Percentiles rank a stretch among this genome's conserved stretches.
Conservation (phyloP, 1,140 invertebrate genomes). For the Neodiprion pinetum region DNA sequence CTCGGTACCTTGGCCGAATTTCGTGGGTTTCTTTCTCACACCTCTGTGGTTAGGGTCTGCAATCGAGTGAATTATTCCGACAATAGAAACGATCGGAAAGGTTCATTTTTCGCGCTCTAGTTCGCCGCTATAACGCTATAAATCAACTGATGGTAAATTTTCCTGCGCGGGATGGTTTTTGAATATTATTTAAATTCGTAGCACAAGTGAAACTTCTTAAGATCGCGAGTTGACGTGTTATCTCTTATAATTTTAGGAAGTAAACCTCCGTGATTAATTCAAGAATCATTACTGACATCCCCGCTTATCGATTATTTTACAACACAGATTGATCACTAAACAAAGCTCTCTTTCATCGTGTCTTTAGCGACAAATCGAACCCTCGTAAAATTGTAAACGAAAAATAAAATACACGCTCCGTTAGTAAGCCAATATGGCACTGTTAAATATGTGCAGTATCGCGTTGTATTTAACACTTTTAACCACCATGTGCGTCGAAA, state of each 20-base stretch:
- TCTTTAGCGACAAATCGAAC: background rate
- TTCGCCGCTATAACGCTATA: too few species aligned
- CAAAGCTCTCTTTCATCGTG: too few species aligned
- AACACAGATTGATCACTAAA: too few species aligned
- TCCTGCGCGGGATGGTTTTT: background rate
- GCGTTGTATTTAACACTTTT: background rate
- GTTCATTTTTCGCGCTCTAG: too few species aligned
- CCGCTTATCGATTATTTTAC: too few species aligned
- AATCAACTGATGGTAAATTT: background rate
- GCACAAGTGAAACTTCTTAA: too few species aligned
- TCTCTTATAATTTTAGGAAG: too few species aligned
- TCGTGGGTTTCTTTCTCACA: slow-evolving; percentile 18
- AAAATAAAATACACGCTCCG: background rate
- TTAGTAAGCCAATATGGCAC: background rate
- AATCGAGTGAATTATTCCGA: background rate
- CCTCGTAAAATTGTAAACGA: slow-evolving; percentile 8
- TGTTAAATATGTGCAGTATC: background rate
- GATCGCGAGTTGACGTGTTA: too few species aligned
- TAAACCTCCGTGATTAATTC: too few species aligned
- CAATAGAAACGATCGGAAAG: background rate
- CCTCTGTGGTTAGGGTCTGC: slow-evolving; percentile 10
- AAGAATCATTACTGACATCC: too few species aligned
- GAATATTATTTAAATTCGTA: background rate
- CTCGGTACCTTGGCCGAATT: slow-evolving; percentile 13
- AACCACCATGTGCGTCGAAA: background rate